Conservation (phyloP, 2,888 invertebrate genomes). For the Callimorpha dominula region DNA sequence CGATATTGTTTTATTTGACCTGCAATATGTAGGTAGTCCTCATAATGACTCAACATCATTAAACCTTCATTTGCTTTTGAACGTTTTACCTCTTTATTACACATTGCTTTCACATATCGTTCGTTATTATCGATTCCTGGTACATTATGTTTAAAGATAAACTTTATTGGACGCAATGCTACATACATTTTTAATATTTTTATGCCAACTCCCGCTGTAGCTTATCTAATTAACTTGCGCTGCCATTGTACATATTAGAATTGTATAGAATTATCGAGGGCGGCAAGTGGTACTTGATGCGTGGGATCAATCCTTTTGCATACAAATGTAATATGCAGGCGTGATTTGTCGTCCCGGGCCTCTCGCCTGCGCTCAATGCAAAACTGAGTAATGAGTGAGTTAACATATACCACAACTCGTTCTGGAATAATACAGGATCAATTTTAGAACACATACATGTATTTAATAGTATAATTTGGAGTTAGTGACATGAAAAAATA, state of each 20-base stretch:
- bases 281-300: conserved; percentile 76
- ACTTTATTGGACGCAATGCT: conserved; percentile 38
- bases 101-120: conserved; percentile 14
- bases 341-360: conserved; percentile 68
- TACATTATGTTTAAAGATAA: conserved; percentile 14
- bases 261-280: conserved; percentile 51
- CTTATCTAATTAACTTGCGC: conserved; percentile 48
- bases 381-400: conserved; percentile 54
- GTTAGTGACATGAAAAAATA: neutral
- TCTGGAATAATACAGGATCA: conserved; percentile 26
- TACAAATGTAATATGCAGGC: conserved; percentile 66
- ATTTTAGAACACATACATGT: conserved; percentile 1
- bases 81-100: conserved; percentile 38
- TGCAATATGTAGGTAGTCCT: conserved; percentile 10
- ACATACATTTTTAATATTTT: neutral
- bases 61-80: conserved; percentile 13
- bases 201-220: neutral
- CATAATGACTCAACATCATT: conserved; percentile 11
- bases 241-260: conserved; percentile 40
- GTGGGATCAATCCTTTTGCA: conserved; percentile 73
- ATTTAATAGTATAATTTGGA: neutral
- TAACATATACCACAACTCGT: conserved; percentile 32
- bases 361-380: conserved; percentile 62
- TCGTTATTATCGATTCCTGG: conserved; percentile 12
- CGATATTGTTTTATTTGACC: neutral